Conservation (phyloP, 2,113 vertebrate genomes). For the Chaetops frenatus region DNA sequence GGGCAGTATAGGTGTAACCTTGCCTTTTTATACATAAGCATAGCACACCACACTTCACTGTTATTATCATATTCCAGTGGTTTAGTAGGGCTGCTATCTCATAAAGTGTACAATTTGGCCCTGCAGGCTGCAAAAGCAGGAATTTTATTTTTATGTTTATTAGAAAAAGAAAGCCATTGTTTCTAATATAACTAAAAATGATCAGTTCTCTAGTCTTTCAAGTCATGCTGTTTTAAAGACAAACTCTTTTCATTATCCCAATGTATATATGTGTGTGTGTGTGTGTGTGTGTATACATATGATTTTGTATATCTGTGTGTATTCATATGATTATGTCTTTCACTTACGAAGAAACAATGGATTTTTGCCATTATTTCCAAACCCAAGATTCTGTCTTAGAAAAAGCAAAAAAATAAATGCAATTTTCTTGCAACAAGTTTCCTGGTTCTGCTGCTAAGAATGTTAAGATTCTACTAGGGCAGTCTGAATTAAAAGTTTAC, state of each 20-base stretch:
- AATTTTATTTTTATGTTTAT: neutral
- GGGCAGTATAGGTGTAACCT: neutral
- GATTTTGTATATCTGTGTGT: neutral
- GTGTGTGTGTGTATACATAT: accelerated
- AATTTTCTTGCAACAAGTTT: neutral
- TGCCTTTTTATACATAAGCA: neutral
- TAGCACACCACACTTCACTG: neutral
- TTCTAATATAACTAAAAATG: neutral
- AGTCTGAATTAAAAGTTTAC: neutral
- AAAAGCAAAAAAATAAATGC: neutral
- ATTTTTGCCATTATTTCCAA: neutral
- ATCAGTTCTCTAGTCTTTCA: neutral
- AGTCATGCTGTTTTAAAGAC: neutral
- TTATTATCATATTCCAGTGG: neutral
- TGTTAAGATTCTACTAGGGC: too few relatives aligned
- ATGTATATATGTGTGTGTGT: accelerated
- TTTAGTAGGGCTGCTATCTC: neutral
- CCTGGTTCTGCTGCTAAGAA: neutral
- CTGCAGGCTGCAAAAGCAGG: neutral
- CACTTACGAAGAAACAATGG: neutral
- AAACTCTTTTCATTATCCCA: neutral
- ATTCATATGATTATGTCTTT: neutral
- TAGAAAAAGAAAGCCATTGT: neutral
- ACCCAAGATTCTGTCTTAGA: neutral
- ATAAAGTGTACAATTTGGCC: neutral